A percentile compares a stretch with the other conserved stretches of the same genome.
phyloP scores from a whole-genome alignment of 1,140 invertebrate species.

The Odontomachus brunneus region DNA sequence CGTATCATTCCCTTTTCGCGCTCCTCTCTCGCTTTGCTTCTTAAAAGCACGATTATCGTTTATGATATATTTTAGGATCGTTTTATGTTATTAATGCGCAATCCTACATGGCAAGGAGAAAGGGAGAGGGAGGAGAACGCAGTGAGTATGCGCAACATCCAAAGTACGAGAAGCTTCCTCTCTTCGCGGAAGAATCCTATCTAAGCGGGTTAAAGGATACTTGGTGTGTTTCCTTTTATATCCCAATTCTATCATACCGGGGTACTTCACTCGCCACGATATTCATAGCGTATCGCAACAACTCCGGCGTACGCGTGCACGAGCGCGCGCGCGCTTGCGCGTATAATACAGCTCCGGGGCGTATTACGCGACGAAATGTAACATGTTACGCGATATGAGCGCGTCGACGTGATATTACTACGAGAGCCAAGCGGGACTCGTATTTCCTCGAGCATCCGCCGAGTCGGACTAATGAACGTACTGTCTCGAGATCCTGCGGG shows the following conservation, averaged over 20 bases:
- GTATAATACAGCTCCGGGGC: conserved; percentile 47
- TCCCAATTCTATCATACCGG: not conserved
- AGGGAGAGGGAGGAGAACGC: too few species aligned
- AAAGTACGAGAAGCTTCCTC: not conserved
- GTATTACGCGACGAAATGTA: conserved; percentile 63
- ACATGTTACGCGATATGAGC: conserved; percentile 58
- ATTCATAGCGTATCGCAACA: conserved; percentile 29
- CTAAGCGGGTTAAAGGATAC: not conserved
- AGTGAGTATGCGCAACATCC: too few species aligned
- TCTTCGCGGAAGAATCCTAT: not conserved
- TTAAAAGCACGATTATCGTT: too few species aligned
- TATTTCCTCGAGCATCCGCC: conserved; percentile 31
- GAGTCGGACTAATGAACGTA: conserved; percentile 50
- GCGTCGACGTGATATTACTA: conserved; percentile 38
- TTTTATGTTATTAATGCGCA: too few species aligned
- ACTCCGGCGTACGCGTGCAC: not conserved
- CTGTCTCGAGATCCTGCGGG: not conserved
- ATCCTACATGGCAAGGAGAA: too few species aligned
- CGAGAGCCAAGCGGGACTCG: conserved; percentile 29
- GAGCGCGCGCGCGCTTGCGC: conserved; percentile 27
- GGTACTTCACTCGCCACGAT: conserved; percentile 10
- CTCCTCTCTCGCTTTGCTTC: too few species aligned
- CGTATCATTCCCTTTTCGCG: not conserved
- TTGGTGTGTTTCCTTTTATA: not conserved
- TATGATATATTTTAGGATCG: too few species aligned